Conservation (phyloP, 2,113 vertebrate genomes). For the Notarius lentiginosus region DNA sequence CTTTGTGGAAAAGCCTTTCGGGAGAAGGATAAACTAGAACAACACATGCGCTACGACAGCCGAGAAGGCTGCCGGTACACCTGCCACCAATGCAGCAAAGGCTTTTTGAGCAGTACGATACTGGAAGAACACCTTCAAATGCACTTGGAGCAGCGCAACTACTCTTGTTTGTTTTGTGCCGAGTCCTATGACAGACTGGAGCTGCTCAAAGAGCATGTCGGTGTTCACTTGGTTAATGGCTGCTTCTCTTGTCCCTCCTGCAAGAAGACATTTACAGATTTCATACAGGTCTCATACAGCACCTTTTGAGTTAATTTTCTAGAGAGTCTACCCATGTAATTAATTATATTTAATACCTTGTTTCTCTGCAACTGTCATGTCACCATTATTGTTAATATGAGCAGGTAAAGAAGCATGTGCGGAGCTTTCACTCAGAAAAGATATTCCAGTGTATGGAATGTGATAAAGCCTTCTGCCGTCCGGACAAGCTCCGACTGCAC, state of each 20-base stretch:
- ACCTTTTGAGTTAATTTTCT: background rate
- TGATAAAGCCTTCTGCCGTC: constrained; percentile 95
- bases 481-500: constrained; percentile 93
- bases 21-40: constrained; percentile 94
- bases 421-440: constrained; percentile 97
- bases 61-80: constrained; percentile 87
- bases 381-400: background rate
- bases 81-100: constrained; percentile 94
- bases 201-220: constrained; percentile 90
- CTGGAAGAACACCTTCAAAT: constrained; percentile 91
- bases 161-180: constrained; percentile 89
- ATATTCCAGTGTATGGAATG: constrained; percentile 94
- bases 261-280: constrained; percentile 93
- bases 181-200: constrained; percentile 92
- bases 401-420: constrained; percentile 95
- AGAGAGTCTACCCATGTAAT: background rate
- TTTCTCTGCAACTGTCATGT: background rate
- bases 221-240: constrained; percentile 84
- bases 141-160: constrained; percentile 90
- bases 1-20: constrained; percentile 96
- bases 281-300: constrained; percentile 84
- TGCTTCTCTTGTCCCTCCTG: constrained; percentile 92
- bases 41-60: constrained; percentile 90
- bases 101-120: constrained; percentile 83
- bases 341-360: background rate